These are phyloP conservation scores for Andrena bucephala DNA, from an alignment of 2,888 invertebrate genomes.

Conservation along the genomic window DNA sequence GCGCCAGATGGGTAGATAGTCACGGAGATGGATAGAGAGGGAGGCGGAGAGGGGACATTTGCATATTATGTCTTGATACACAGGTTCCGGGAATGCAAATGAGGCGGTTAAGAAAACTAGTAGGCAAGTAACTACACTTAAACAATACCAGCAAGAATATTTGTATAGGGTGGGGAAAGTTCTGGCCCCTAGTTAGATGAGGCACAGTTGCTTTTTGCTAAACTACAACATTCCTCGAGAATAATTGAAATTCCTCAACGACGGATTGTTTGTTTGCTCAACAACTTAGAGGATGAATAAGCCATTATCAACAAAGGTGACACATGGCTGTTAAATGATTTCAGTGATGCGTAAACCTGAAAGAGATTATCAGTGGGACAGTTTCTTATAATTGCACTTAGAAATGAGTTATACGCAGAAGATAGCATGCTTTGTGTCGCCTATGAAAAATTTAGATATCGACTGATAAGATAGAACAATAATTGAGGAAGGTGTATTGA, in stretches of 20 bases:
- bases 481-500: neutral
- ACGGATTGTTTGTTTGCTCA: too few relatives aligned
- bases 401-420: neutral
- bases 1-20: slow-evolving; percentile 44
- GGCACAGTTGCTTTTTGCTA: too few relatives aligned
- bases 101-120: slow-evolving; percentile 57
- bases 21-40: slow-evolving; percentile 24
- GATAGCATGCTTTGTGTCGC: neutral
- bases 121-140: slow-evolving; percentile 49
- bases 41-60: slow-evolving; percentile 38
- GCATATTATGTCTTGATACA: slow-evolving; percentile 60
- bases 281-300: too few relatives aligned
- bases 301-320: too few relatives aligned
- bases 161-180: slow-evolving; percentile 47
- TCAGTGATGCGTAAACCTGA: neutral
- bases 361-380: too few relatives aligned
- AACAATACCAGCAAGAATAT: slow-evolving; percentile 52
- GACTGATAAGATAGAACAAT: slow-evolving; percentile 14
- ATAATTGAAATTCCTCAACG: too few relatives aligned
- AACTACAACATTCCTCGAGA: too few relatives aligned
- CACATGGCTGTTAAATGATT: neutral
- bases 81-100: slow-evolving; percentile 62
- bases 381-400: neutral
- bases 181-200: neutral
- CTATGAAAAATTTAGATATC: neutral